Evolutionary conservation across 2,888 invertebrate species (phyloP).

Genomic region (Chromoteleia sp.): DNA sequence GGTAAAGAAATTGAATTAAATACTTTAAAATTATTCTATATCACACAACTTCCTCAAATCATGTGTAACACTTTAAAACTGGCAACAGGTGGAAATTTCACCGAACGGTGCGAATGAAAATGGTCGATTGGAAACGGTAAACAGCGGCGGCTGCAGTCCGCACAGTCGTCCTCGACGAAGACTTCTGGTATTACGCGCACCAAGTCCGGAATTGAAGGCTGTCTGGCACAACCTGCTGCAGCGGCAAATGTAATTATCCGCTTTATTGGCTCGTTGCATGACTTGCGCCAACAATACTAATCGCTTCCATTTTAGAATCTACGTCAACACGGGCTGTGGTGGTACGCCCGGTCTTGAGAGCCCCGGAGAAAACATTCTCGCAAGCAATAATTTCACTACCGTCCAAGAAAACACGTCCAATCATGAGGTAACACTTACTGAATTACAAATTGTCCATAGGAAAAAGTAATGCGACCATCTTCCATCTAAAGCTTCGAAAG

Average conservation of each 20-base stretch:
- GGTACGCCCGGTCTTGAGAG: slow-evolving; percentile 90
- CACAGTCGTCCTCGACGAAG: slow-evolving; percentile 86
- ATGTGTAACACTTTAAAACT: slow-evolving; percentile 24
- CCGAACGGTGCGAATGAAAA: slow-evolving; percentile 77
- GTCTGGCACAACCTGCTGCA: slow-evolving; percentile 96
- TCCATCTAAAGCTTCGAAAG: neutral
- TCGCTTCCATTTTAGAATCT: slow-evolving; percentile 88
- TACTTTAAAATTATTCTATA: too few relatives aligned
- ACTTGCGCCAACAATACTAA: slow-evolving; percentile 58
- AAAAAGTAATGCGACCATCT: slow-evolving; percentile 30
- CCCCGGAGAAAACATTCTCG: slow-evolving; percentile 88
- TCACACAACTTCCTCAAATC: too few relatives aligned
- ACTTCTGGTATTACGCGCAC: slow-evolving; percentile 91
- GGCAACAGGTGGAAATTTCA: slow-evolving; percentile 85
- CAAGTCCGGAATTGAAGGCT: slow-evolving; percentile 93
- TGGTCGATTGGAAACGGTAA: slow-evolving; percentile 75
- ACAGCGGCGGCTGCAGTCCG: slow-evolving; percentile 82
- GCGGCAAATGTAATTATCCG: slow-evolving; percentile 91
- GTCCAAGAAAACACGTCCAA: slow-evolving; percentile 77
- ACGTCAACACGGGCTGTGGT: slow-evolving; percentile 92
- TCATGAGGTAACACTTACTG: slow-evolving; percentile 77
- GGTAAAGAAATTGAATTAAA: too few relatives aligned
- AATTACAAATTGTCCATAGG: neutral
- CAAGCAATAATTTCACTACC: slow-evolving; percentile 74
- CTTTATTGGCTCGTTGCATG: slow-evolving; percentile 10